These are phyloP conservation scores for Phrynosoma platyrhinos DNA, from an alignment of 2,113 vertebrate genomes.

Conservation along the genomic window DNA sequence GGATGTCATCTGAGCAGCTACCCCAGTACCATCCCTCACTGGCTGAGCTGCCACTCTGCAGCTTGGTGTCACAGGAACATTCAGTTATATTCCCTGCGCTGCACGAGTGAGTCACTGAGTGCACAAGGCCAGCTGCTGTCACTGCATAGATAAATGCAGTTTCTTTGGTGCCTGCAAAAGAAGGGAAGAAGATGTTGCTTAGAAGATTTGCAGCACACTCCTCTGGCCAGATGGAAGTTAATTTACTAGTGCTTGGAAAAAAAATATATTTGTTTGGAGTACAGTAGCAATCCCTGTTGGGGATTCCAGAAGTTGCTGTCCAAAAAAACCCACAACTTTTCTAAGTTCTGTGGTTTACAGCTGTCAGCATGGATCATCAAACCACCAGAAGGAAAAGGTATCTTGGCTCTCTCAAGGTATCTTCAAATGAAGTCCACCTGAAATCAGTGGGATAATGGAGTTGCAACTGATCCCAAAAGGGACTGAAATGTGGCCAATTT, in stretches of 20 bases:
- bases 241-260: too few species aligned
- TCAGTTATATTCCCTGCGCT: constrained; percentile 93
- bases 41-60: constrained; percentile 79
- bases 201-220: not conserved
- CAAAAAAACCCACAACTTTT: not conserved
- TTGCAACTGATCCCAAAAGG: not conserved
- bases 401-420: not conserved
- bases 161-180: constrained; percentile 90
- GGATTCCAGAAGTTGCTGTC: too few species aligned
- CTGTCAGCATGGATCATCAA: not conserved
- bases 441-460: not conserved
- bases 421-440: not conserved
- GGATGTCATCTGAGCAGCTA: constrained; percentile 93
- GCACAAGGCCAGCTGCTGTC: constrained; percentile 90
- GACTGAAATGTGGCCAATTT: not conserved
- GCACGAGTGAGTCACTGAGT: constrained; percentile 90
- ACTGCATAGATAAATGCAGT: constrained; percentile 91
- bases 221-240: not conserved
- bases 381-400: not conserved
- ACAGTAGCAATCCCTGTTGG: too few species aligned
- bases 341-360: not conserved
- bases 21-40: constrained; percentile 95
- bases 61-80: constrained; percentile 88
- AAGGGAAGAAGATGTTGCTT: not conserved
- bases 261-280: too few species aligned